Conservation (phyloP, 2,113 vertebrate genomes). For the Halcyon senegalensis region DNA sequence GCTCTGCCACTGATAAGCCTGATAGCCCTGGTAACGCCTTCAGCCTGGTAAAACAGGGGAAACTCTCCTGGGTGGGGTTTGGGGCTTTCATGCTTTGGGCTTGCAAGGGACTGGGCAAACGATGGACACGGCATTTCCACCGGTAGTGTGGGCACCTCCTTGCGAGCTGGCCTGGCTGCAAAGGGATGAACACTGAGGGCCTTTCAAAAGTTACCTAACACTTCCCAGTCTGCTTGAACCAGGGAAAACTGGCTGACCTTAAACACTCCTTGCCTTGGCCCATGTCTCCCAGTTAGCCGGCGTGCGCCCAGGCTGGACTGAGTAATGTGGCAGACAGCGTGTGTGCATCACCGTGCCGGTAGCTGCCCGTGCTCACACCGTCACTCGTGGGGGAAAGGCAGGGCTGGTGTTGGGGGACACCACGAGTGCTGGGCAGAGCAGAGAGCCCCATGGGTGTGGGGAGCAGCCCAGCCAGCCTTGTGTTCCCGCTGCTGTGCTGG, state of each 20-base stretch:
- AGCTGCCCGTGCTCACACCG: neutral
- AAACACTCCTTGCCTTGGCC: neutral
- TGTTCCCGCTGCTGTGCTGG: accelerated
- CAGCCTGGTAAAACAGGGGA: neutral
- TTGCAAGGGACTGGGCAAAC: accelerated
- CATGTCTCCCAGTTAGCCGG: neutral
- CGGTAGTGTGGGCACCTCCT: accelerated
- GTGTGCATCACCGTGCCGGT: accelerated
- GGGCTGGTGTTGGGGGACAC: neutral
- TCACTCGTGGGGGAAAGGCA: accelerated
- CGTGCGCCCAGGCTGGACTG: neutral
- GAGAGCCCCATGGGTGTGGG: accelerated
- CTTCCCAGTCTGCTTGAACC: neutral
- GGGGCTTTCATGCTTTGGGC: neutral
- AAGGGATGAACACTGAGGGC: neutral
- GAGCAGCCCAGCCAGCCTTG: neutral
- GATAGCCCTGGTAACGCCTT: neutral
- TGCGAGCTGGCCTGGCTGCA: neutral
- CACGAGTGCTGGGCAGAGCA: accelerated
- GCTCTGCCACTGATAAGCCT: neutral
- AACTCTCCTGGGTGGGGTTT: accelerated
- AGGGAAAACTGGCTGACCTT: neutral
- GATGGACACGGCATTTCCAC: accelerated
- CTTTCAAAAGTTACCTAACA: neutral
- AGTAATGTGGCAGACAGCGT: neutral